These are phyloP conservation scores for Aphaenogaster floridana DNA, from an alignment of 1,140 invertebrate genomes.

Conservation along the genomic window DNA sequence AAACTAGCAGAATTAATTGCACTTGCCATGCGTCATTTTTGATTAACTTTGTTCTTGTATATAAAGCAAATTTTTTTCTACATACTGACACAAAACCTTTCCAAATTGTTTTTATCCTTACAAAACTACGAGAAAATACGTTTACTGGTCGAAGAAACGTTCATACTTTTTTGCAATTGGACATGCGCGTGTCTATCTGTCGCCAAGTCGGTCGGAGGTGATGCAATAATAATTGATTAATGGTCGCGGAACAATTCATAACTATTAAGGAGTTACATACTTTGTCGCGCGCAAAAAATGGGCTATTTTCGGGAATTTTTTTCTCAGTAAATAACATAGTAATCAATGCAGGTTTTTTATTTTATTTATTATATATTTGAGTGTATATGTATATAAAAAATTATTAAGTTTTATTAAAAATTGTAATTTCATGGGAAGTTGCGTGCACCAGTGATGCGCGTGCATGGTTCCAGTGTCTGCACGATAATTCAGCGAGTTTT, in stretches of 20 bases:
- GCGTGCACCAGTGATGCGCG: no score
- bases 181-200: not conserved
- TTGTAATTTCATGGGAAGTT: no score
- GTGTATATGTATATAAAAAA: no score
- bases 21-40: not conserved
- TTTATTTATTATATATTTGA: no score
- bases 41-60: not conserved
- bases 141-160: not conserved
- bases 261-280: conserved; percentile 42
- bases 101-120: not conserved
- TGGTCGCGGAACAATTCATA: conserved; percentile 28
- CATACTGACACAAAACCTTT: not conserved
- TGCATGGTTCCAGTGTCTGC: no score
- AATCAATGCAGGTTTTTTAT: no score
- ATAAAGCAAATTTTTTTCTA: not conserved
- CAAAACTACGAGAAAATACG: not conserved
- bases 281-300: no score
- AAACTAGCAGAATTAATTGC: not conserved
- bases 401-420: no score
- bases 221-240: conserved; percentile 57
- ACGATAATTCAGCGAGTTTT: no score
- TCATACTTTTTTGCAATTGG: not conserved
- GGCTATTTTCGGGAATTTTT: no score
- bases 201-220: not conserved
- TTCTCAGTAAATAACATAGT: no score